Evolutionary conservation across 2,113 vertebrate species (phyloP).

Genomic region (Galemys pyrenaicus): DNA sequence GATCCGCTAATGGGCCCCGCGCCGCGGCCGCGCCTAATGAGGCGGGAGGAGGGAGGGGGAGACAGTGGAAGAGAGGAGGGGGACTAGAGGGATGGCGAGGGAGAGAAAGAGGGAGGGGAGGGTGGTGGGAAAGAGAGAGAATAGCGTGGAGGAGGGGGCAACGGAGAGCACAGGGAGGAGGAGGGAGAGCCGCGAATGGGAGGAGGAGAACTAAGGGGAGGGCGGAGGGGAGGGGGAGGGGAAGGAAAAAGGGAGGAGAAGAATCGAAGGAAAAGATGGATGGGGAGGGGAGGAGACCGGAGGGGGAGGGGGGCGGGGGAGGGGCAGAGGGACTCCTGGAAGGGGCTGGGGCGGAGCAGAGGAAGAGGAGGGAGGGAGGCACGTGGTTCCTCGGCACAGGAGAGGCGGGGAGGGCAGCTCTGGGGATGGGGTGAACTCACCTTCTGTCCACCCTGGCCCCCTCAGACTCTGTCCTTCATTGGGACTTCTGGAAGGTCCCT

Average conservation of each 20-base stretch:
- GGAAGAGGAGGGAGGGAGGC: background rate
- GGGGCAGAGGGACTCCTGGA: no score
- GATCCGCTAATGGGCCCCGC: constrained; percentile 72
- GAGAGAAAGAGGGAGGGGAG: no score
- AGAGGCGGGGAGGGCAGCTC: background rate
- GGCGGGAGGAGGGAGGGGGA: background rate
- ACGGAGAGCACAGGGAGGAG: fast-evolving
- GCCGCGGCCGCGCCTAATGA: constrained; percentile 64
- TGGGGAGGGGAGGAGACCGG: fast-evolving
- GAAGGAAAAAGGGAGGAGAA: background rate
- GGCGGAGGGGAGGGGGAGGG: no score
- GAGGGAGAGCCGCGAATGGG: background rate
- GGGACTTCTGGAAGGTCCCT: background rate
- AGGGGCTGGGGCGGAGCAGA: background rate
- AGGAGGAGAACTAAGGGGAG: background rate
- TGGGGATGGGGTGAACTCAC: background rate
- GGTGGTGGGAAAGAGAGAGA: no score
- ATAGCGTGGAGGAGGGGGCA: background rate
- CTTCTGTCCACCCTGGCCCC: background rate
- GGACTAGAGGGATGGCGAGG: background rate
- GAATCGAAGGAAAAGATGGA: no score
- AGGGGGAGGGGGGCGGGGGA: background rate
- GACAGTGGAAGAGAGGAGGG: no score
- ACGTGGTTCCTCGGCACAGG: background rate
- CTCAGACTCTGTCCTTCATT: background rate